Percentiles rank a stretch among this genome's conserved stretches.
Evolutionary conservation across 2,113 vertebrate genomes (phyloP).

Genomic region (Psilopsiagon aymara): DNA sequence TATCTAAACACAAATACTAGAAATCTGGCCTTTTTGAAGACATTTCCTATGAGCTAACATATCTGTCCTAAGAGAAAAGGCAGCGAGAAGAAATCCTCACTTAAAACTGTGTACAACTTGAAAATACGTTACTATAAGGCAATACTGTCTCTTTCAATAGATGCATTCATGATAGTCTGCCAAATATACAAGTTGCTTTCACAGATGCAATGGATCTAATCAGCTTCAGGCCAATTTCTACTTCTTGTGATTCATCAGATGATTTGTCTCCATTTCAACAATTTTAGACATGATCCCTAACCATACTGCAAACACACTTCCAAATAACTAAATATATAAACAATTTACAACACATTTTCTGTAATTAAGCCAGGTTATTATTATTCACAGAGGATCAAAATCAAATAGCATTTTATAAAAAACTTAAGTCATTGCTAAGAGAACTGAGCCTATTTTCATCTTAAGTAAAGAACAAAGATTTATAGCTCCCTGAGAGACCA

Average conservation of each 20-base stretch:
- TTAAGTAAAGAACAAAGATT: not conserved
- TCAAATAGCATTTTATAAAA: not conserved
- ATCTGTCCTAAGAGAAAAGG: not conserved
- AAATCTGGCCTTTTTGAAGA: not conserved
- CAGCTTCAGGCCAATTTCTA: not conserved
- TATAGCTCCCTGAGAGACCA: not conserved
- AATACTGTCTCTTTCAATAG: not conserved
- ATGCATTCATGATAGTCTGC: not conserved
- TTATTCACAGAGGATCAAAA: not conserved
- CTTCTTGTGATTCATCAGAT: not conserved
- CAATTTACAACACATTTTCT: not conserved
- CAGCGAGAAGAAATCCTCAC: not conserved
- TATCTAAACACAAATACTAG: not conserved
- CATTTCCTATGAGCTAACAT: not conserved
- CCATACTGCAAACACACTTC: not conserved
- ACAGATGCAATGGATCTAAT: not conserved
- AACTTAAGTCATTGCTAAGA: not conserved
- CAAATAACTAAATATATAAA: not conserved
- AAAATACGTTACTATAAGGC: not conserved
- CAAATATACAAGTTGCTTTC: not conserved
- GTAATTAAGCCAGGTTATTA: not conserved
- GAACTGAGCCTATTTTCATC: not conserved
- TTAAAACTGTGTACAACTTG: not conserved
- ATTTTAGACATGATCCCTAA: not conserved
- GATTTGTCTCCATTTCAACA: not conserved